phyloP scores from a whole-genome alignment of 2,888 invertebrate genomes.

The Podotricha telesiphe region DNA sequence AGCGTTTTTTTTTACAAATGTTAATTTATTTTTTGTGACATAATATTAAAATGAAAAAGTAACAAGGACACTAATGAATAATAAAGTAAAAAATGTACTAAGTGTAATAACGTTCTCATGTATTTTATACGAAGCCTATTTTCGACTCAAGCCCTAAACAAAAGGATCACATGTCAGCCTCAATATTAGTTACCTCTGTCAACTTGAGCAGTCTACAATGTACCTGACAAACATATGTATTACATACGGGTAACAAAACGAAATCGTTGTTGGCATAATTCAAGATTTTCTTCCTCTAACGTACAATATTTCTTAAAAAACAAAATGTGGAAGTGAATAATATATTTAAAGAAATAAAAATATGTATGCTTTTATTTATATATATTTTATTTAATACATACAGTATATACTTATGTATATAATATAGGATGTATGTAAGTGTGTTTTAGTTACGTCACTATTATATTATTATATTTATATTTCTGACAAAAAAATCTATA shows the following conservation, averaged over 20 bases:
- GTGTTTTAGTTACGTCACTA: no score
- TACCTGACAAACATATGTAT: slow-evolving; percentile 25
- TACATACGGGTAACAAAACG: slow-evolving; percentile 5
- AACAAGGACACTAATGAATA: neutral
- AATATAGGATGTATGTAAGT: no score
- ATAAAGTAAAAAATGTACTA: slow-evolving; percentile 9
- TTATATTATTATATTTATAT: no score
- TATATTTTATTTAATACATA: no score
- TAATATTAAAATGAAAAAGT: no score
- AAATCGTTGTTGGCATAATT: slow-evolving; percentile 3
- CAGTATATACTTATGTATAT: no score
- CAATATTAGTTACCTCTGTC: slow-evolving; percentile 35
- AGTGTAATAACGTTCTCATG: neutral
- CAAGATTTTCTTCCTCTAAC: neutral
- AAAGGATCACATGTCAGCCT: slow-evolving; percentile 30
- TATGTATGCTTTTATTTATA: no score
- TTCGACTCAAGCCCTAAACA: slow-evolving; percentile 1
- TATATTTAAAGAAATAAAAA: no score
- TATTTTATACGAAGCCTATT: slow-evolving; percentile 9
- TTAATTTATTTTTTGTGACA: no score
- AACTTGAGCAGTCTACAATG: slow-evolving; percentile 26
- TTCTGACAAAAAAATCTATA: no score
- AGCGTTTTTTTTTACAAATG: no score
- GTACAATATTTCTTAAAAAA: neutral
- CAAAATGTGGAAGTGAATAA: neutral